These are phyloP conservation scores for Hassar affinis DNA, from an alignment of 2,113 vertebrate species.

Conservation along the genomic window DNA sequence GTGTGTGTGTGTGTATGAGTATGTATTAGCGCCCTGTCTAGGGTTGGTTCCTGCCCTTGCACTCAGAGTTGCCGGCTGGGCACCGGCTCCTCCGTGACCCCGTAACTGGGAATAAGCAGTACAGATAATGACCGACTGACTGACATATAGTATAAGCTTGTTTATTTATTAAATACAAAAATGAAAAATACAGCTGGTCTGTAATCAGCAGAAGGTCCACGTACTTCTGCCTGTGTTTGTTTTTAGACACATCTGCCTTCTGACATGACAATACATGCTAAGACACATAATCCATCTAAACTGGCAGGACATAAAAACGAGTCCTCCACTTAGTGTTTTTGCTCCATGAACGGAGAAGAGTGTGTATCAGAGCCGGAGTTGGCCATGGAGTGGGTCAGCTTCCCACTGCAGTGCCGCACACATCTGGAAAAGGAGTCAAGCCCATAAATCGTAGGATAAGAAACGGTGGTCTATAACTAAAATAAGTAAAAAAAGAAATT, in stretches of 20 bases:
- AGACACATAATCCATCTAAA: slow-evolving; percentile 8
- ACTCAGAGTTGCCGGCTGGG: too few relatives aligned
- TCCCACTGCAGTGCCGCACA: slow-evolving; percentile 51
- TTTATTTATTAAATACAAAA: slow-evolving; percentile 4
- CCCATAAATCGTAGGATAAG: slow-evolving; percentile 61
- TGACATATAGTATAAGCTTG: too few relatives aligned
- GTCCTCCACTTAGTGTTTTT: slow-evolving; percentile 5
- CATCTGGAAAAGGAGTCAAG: slow-evolving; percentile 67
- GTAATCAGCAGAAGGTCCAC: background rate
- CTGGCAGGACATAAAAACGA: slow-evolving; percentile 37
- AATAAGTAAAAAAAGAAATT: slow-evolving; percentile 18
- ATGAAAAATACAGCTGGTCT: slow-evolving; percentile 3
- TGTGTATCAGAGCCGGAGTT: slow-evolving; percentile 43
- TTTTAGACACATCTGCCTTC: slow-evolving; percentile 48
- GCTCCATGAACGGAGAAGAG: slow-evolving; percentile 16
- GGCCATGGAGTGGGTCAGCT: slow-evolving; percentile 48
- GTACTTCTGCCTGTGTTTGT: slow-evolving; percentile 29
- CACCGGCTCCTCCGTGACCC: too few relatives aligned
- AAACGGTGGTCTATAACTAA: slow-evolving; percentile 50
- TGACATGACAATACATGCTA: slow-evolving; percentile 48
- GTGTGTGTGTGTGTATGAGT: too few relatives aligned
- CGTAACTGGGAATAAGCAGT: too few relatives aligned
- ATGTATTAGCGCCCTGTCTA: too few relatives aligned
- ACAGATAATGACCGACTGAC: too few relatives aligned
- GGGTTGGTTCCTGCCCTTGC: too few relatives aligned